A percentile compares a stretch with the other conserved stretches of the same genome.
phyloP scores from a whole-genome alignment of 2,888 invertebrate species.

The Xanthorhoe spadicearia region DNA sequence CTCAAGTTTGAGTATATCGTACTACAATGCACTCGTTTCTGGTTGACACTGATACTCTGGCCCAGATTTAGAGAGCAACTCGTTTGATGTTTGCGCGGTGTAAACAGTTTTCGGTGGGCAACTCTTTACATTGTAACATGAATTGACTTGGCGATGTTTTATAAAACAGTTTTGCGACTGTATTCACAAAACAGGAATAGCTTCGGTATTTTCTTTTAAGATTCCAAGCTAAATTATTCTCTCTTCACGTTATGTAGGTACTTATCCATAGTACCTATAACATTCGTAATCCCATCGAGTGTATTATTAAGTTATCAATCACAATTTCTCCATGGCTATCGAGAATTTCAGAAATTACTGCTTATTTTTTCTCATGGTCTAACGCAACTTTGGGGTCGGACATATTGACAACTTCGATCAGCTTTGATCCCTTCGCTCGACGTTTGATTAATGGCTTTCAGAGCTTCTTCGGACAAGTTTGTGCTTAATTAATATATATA shows the following conservation, averaged over 20 bases:
- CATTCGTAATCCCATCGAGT: background rate
- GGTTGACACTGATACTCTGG: slow-evolving; percentile 15
- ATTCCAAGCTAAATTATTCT: too few species aligned
- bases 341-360: background rate
- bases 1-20: slow-evolving; percentile 1
- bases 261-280: background rate
- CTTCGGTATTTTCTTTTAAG: background rate
- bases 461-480: slow-evolving; percentile 23
- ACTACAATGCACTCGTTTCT: background rate
- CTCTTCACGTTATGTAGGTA: background rate
- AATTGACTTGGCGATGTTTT: background rate
- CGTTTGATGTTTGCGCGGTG: background rate
- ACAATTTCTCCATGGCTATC: background rate
- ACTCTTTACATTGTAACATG: background rate
- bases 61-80: background rate
- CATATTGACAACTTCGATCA: slow-evolving; percentile 52
- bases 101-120: background rate
- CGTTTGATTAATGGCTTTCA: slow-evolving; percentile 54
- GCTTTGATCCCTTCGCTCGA: slow-evolving; percentile 49
- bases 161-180: background rate
- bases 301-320: background rate
- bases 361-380: slow-evolving; percentile 22
- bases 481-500: slow-evolving; percentile 24
- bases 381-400: slow-evolving; percentile 48
- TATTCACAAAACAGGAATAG: too few species aligned